Conservation (phyloP, 2,888 invertebrate genomes). For the Thera britannica region DNA sequence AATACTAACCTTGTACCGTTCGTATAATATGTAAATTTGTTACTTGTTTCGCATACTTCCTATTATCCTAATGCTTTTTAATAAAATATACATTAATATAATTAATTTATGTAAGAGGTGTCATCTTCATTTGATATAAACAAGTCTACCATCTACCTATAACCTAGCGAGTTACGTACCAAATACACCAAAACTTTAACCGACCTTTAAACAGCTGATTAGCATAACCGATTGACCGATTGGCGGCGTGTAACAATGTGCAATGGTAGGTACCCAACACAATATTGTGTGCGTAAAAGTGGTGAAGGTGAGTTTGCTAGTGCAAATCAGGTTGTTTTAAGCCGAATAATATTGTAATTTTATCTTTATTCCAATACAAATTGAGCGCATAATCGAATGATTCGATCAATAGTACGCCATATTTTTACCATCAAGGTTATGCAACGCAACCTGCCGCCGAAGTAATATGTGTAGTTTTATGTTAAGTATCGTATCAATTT, state of each 20-base stretch:
- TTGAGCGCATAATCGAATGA: conserved; percentile 11
- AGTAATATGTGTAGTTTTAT: conserved; percentile 26
- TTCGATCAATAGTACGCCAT: conserved; percentile 2
- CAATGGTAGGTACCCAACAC: background rate
- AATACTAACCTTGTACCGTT: background rate
- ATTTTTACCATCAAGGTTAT: conserved; percentile 48
- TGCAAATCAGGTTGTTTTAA: background rate
- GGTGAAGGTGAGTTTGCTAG: conserved; percentile 14
- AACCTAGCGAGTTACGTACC: background rate
- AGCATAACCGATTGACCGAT: background rate
- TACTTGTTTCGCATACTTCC: conserved; percentile 5
- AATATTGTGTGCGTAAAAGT: conserved; percentile 7
- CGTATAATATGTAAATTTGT: background rate
- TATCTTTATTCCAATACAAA: background rate
- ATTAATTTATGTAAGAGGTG: background rate
- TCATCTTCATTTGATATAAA: conserved; percentile 1
- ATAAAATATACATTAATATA: background rate
- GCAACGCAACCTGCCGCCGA: conserved; percentile 48
- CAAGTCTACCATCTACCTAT: background rate
- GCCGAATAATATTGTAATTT: conserved; percentile 1
- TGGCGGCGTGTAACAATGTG: background rate
- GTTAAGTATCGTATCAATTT: background rate
- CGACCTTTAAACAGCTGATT: background rate
- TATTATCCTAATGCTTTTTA: background rate
- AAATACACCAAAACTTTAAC: background rate